These are phyloP conservation scores for Cantharis rufa DNA, from an alignment of 2,888 invertebrate species.

Conservation along the genomic window DNA sequence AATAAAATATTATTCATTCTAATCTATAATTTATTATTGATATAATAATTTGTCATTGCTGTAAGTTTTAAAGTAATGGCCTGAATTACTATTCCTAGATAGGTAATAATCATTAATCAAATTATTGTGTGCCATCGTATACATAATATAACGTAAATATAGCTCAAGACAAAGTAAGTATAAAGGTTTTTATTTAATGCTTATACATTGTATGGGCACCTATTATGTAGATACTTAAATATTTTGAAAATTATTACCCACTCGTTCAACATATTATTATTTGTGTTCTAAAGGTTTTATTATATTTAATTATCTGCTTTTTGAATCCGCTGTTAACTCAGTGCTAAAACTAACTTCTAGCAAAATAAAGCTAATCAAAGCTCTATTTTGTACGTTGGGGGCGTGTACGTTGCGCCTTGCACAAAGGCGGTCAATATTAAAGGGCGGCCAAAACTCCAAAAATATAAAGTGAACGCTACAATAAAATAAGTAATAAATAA, in stretches of 20 bases:
- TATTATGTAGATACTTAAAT: not conserved
- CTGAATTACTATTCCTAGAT: not conserved
- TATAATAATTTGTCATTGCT: not conserved
- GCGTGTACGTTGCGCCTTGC: too few relatives aligned
- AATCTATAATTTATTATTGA: not conserved
- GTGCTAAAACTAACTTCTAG: too few relatives aligned
- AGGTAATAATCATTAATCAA: not conserved
- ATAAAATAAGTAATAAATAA: too few relatives aligned
- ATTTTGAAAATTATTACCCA: not conserved
- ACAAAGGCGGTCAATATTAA: too few relatives aligned
- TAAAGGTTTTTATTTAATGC: not conserved
- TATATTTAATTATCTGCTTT: too few relatives aligned
- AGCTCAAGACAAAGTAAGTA: not conserved
- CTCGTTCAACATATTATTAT: not conserved
- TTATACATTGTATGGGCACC: not conserved
- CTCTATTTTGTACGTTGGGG: too few relatives aligned
- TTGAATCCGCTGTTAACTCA: too few relatives aligned
- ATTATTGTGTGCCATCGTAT: not conserved
- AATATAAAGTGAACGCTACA: too few relatives aligned
- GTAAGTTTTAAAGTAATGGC: not conserved
- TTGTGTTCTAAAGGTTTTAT: too few relatives aligned
- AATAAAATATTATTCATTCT: not conserved
- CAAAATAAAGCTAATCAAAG: too few relatives aligned
- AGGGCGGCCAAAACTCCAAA: too few relatives aligned
- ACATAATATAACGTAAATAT: not conserved